Base-by-base conservation (phyloP, 35 echinoderm and acorn worm genomes). In the Ophiothrix spiculata region DNA sequence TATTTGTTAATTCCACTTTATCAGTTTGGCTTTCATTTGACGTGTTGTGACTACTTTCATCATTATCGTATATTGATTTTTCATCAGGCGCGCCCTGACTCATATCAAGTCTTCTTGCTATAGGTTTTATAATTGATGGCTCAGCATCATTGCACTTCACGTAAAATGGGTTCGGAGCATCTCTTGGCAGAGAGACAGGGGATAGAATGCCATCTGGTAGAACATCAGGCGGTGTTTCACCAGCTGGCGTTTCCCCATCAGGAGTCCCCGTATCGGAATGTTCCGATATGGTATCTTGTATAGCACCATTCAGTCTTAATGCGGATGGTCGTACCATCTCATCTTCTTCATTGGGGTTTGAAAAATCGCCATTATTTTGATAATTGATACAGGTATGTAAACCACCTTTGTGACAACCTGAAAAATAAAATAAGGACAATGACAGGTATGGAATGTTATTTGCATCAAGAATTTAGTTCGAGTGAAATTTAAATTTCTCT, bases 261-360 rank as follows among this genome's bases (percentile, higher is more conserved):
- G n/a, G n/a, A n/a, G n/a, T n/a, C 21, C 21, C 21, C 3, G 17
- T 2, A 69, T 69, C 60, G 1, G 60, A 69, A 28, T n/a, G 17
- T 25, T 10, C 8, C 1, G 60, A 69, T 28, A 25, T 15, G 29
- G 25, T 28, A 6, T 15, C 10, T 15, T 69, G 17, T 12, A 2
- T 15, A 69, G 60, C 60, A 69, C 60, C 60, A 69, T 69, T 28
- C 2, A 69, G 25, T 69, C 60, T 69, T n/a, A 69, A 69, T 14
- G 73, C 84, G 41, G 84, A 40, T 38, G 84, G 84, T 46, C 74
- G 76, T 36, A 86, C 84, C 84, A 86, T 86, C 23, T 69, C 64
- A 29, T 4, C 29, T 28, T n/a, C 1, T 10, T 28, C 60, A 69
- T 86, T 86, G 37, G 21, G 69, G 3, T 75, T 32, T 4, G 3